Evolutionary conservation across 2,113 vertebrate species (phyloP).

Genomic region (Albula goreensis): DNA sequence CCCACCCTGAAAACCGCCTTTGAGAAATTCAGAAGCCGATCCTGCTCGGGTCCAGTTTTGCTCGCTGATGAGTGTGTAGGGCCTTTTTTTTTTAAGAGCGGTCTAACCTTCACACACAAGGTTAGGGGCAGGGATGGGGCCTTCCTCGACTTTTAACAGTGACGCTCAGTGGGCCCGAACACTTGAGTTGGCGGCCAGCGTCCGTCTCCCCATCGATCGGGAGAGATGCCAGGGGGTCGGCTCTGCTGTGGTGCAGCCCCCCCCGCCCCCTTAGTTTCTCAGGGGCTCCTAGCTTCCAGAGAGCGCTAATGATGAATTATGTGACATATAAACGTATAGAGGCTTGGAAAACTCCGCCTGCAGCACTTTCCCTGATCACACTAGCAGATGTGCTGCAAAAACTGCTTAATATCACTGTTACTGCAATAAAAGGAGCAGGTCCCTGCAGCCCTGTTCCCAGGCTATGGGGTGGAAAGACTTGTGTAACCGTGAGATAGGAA

Average conservation of each 20-base stretch:
- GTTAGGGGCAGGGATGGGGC: not conserved
- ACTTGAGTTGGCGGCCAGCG: no score
- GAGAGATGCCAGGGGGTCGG: not conserved
- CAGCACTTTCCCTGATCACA: slow-evolving; percentile 13
- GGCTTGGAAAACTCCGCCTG: not conserved
- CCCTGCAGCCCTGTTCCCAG: slow-evolving; percentile 15
- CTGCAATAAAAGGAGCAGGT: slow-evolving; percentile 25
- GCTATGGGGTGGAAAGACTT: slow-evolving; percentile 9
- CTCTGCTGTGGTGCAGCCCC: not conserved
- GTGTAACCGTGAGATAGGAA: slow-evolving; percentile 5
- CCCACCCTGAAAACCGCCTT: not conserved
- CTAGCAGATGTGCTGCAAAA: slow-evolving; percentile 22
- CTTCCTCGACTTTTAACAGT: not conserved
- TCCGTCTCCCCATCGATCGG: not conserved
- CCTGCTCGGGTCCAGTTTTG: slow-evolving; percentile 4
- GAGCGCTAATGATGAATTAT: not conserved
- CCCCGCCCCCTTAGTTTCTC: not conserved
- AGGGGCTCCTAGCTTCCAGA: not conserved
- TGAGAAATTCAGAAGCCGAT: slow-evolving; percentile 1
- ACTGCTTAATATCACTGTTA: slow-evolving; percentile 29
- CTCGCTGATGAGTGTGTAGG: slow-evolving; percentile 2
- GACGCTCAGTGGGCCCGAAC: not conserved
- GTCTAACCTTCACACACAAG: not conserved
- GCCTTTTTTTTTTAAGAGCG: not conserved
- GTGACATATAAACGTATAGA: slow-evolving; percentile 1